Conservation (phyloP, 2,888 invertebrate genomes). For the Ennomos fuscantarius region DNA sequence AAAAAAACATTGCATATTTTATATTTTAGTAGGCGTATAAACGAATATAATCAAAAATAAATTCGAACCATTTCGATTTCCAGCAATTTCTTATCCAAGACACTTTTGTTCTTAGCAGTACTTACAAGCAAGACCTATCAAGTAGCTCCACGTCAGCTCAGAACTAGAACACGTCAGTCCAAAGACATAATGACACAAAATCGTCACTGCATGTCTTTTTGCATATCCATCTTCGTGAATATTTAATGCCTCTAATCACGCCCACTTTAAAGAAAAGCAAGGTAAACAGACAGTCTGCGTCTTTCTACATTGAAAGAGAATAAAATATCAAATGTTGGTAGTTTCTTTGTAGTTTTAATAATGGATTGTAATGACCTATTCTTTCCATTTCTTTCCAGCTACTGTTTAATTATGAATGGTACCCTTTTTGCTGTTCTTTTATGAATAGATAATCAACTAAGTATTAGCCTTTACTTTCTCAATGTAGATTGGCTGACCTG, state of each 20-base stretch:
- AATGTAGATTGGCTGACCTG: no score
- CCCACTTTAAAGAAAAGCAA: constrained; percentile 3
- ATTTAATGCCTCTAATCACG: constrained; percentile 13
- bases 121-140: constrained; percentile 2
- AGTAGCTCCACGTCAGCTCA: constrained; percentile 9
- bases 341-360: constrained; percentile 3
- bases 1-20: no score
- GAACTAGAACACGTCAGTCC: neutral
- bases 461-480: neutral
- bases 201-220: constrained; percentile 3
- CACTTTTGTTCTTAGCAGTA: neutral
- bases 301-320: constrained; percentile 7
- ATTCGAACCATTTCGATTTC: no score
- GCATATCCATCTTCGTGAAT: constrained; percentile 16
- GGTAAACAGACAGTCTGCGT: neutral
- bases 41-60: no score
- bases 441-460: constrained; percentile 18
- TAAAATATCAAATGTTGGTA: constrained; percentile 1
- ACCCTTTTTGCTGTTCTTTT: constrained; percentile 12
- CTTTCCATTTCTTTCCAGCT: constrained; percentile 11
- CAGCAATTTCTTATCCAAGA: no score
- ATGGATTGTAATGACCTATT: constrained; percentile 6
- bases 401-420: constrained; percentile 13
- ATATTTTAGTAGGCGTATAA: no score
- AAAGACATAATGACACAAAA: neutral